phyloP scores from a whole-genome alignment of 2,888 invertebrate species.

The Myopa testacea region DNA sequence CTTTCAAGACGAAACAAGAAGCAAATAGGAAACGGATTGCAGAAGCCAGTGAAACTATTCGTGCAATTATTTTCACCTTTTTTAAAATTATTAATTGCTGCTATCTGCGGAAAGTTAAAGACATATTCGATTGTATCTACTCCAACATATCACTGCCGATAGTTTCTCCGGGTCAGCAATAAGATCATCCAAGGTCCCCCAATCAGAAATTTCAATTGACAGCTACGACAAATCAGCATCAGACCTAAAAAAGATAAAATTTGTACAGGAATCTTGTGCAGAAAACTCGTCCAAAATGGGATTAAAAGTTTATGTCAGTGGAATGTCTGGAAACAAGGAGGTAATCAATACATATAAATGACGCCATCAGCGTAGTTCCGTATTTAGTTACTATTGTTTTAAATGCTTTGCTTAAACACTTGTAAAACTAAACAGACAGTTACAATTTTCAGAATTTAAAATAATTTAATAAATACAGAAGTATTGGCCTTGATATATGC shows the following conservation, averaged over 20 bases:
- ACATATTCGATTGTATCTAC: constrained; percentile 16
- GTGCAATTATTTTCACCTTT: constrained; percentile 43
- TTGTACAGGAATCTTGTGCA: constrained; percentile 35
- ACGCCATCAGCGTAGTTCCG: not conserved
- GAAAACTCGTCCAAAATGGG: constrained; percentile 73
- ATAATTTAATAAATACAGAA: constrained; percentile 18
- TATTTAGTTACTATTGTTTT: not conserved
- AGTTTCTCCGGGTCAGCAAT: constrained; percentile 5
- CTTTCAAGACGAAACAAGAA: not conserved
- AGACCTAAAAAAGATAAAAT: constrained; percentile 47
- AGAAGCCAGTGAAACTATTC: constrained; percentile 28
- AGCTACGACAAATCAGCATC: constrained; percentile 28
- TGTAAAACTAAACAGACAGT: constrained; percentile 17
- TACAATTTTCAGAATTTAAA: not conserved
- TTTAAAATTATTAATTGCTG: constrained; percentile 26
- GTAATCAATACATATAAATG: constrained; percentile 69
- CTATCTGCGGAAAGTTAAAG: constrained; percentile 22
- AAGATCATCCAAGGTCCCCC: not conserved
- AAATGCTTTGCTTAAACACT: not conserved
- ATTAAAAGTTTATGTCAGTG: constrained; percentile 91
- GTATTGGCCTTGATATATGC: constrained; percentile 14
- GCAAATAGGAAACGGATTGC: not conserved
- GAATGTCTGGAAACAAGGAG: constrained; percentile 95
- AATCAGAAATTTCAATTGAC: constrained; percentile 19
- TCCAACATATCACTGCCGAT: not conserved